Percentiles rank a stretch among this genome's conserved stretches.
These are phyloP conservation scores for Odontothrips loti DNA, from an alignment of 2,888 invertebrate genomes.

Conservation along the genomic window DNA sequence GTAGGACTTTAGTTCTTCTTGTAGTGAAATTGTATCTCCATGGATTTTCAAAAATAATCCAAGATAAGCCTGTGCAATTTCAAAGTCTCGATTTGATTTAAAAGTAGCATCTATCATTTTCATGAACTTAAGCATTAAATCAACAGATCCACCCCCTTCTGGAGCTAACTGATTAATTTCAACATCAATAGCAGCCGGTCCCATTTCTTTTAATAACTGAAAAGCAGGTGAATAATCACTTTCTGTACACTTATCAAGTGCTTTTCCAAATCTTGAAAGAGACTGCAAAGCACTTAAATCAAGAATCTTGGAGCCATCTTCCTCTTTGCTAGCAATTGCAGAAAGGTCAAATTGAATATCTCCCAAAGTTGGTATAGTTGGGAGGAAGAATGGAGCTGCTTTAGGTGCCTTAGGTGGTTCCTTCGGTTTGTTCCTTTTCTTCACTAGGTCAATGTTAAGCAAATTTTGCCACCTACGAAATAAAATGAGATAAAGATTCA, in stretches of 20 bases:
- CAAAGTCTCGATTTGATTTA: constrained; percentile 74
- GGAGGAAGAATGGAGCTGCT: constrained; percentile 92
- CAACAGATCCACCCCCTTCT: constrained; percentile 64
- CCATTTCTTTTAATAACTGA: constrained; percentile 61
- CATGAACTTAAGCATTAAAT: constrained; percentile 73
- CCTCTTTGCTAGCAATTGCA: constrained; percentile 47
- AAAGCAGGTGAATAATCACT: constrained; percentile 57
- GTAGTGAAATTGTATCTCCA: constrained; percentile 57
- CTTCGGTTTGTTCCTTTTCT: constrained; percentile 84
- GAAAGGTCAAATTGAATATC: constrained; percentile 75
- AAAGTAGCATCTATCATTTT: constrained; percentile 67
- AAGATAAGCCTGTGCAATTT: constrained; percentile 85
- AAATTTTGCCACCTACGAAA: constrained; percentile 86
- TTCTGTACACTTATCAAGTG: constrained; percentile 53
- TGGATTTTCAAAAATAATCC: constrained; percentile 81
- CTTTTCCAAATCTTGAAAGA: constrained; percentile 61
- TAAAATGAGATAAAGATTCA: constrained; percentile 46
- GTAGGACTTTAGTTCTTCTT: constrained; percentile 52
- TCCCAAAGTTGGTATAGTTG: constrained; percentile 73
- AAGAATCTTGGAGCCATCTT: constrained; percentile 46
- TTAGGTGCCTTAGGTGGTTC: constrained; percentile 75
- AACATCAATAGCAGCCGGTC: constrained; percentile 80
- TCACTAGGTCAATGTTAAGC: constrained; percentile 78
- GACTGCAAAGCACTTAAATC: constrained; percentile 48
- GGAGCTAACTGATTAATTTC: constrained; percentile 78